phyloP scores from a whole-genome alignment of 2,113 vertebrate genomes.

The Trogon surrucura region DNA sequence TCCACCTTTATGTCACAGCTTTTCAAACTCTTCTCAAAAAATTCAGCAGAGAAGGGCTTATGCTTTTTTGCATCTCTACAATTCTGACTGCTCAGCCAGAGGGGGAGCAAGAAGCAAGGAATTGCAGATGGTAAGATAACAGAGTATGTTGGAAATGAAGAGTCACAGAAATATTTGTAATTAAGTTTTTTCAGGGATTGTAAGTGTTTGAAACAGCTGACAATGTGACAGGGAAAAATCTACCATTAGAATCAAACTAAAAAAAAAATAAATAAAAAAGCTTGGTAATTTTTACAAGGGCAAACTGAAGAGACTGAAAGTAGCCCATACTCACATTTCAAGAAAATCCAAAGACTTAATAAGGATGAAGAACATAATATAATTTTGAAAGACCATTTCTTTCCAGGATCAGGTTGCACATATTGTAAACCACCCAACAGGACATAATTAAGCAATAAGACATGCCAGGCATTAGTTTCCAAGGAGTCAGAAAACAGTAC shows the following conservation, averaged over 20 bases:
- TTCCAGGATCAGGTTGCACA: neutral
- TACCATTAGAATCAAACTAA: neutral
- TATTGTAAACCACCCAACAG: conserved; percentile 36
- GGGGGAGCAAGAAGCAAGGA: neutral
- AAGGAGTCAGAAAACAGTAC: conserved; percentile 1
- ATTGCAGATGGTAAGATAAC: neutral
- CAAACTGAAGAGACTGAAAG: neutral
- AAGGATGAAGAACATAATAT: conserved; percentile 1
- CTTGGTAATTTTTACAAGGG: neutral
- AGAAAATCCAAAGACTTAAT: neutral
- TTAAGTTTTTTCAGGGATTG: conserved; percentile 28
- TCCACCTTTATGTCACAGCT: neutral
- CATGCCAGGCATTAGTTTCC: neutral
- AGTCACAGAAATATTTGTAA: conserved; percentile 8
- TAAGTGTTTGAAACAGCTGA: neutral
- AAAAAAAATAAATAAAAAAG: neutral
- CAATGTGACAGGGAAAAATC: neutral
- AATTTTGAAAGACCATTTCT: conserved; percentile 22
- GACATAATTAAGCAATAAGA: conserved; percentile 50
- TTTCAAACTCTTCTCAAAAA: neutral
- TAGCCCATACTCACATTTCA: neutral
- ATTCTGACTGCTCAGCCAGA: neutral
- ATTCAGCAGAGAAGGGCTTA: neutral
- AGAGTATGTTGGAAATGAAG: neutral
- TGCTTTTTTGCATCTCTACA: neutral